Conservation (phyloP, 2,797 vertebrate genomes). For the Ispidina picta region DNA sequence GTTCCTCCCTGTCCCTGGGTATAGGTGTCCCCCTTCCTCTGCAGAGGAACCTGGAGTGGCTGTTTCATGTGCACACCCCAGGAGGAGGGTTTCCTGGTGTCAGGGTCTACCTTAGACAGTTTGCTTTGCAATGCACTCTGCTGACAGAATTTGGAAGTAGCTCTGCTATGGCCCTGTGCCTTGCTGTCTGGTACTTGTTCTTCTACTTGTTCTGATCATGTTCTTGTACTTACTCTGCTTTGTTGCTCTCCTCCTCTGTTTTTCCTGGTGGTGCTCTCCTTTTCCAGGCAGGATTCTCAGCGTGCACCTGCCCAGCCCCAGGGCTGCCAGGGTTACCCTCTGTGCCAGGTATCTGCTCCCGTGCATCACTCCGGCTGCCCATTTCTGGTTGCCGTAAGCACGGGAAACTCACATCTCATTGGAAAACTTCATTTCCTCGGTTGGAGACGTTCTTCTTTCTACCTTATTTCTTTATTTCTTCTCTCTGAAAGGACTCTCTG, state of each 20-base stretch:
- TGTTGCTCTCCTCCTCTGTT: background rate
- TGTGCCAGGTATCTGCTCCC: rapidly evolving
- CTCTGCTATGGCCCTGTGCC: background rate
- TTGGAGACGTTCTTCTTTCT: background rate
- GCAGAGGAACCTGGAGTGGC: rapidly evolving
- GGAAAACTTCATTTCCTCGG: background rate
- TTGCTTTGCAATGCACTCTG: background rate
- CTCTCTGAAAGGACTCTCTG: background rate
- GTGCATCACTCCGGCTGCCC: background rate
- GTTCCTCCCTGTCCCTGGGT: background rate
- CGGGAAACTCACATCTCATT: background rate
- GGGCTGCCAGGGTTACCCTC: background rate
- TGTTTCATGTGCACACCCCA: rapidly evolving
- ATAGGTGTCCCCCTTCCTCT: no score
- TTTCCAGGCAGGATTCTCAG: background rate
- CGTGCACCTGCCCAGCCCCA: background rate
- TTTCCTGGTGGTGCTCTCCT: background rate
- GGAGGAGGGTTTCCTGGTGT: background rate
- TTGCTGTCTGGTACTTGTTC: background rate
- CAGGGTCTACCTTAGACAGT: background rate
- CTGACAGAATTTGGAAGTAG: background rate
- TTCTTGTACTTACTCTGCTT: background rate
- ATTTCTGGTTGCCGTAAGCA: background rate
- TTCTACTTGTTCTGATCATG: background rate
- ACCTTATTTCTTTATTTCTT: background rate